Conservation (phyloP, 1,140 invertebrate genomes). For the Neocloeon triangulifer region DNA sequence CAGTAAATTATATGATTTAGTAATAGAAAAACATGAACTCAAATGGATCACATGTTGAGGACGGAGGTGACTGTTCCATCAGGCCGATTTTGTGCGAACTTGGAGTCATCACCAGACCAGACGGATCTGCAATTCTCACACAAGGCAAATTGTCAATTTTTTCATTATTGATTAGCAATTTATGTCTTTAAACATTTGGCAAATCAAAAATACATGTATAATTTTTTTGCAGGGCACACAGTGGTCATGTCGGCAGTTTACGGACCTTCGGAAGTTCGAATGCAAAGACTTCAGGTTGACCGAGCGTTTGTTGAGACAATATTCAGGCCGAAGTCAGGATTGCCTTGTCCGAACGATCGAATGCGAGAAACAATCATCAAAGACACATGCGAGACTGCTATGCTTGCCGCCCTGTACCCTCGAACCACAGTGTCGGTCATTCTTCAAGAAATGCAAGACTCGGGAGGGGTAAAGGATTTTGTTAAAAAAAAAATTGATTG, state of each 20-base stretch:
- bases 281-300: slow-evolving; percentile 51
- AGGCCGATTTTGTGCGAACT: slow-evolving; percentile 35
- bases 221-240: slow-evolving; percentile 39
- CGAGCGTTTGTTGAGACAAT: slow-evolving; percentile 54
- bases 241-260: slow-evolving; percentile 52
- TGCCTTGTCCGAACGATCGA: slow-evolving; percentile 44
- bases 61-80: slow-evolving; percentile 11
- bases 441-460: slow-evolving; percentile 69
- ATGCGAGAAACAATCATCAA: slow-evolving; percentile 48
- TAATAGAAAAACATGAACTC: no score
- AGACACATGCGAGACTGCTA: slow-evolving; percentile 47
- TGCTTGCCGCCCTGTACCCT: slow-evolving; percentile 48
- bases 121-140: slow-evolving; percentile 49
- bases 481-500: neutral
- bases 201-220: slow-evolving; percentile 7
- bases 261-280: slow-evolving; percentile 60
- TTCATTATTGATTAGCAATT: no score
- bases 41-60: no score
- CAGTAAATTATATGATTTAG: no score
- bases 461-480: slow-evolving; percentile 40
- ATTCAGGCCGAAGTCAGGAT: slow-evolving; percentile 49
- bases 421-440: slow-evolving; percentile 50
- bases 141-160: slow-evolving; percentile 33
- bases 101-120: slow-evolving; percentile 39
- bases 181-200: no score